Base-by-base conservation (phyloP, 2,888 invertebrate species). In the Deilephila elpenor region DNA sequence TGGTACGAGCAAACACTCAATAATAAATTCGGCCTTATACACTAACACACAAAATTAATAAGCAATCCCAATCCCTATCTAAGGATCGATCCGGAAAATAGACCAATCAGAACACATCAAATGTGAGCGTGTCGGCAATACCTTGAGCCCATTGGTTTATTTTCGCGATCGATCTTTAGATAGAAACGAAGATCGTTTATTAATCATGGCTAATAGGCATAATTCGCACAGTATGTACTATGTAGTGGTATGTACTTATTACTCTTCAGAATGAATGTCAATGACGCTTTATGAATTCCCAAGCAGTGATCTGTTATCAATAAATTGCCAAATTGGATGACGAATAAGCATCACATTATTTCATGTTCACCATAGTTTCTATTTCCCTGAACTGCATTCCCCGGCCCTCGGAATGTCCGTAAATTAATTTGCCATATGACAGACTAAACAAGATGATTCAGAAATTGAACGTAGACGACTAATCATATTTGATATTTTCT, bases 381-480 rank as follows among this genome's bases (percentile, higher is more conserved):
- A 51, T 67, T 67, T 51, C 44, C 25, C 44, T 17, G 44, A 67
- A 51, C 17, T 17, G 3, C 37, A 44, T 17, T 34, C 20, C 17
- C 20, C 44, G 5, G 67, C 62, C 14, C 44, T 44, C 67, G 25
- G 67, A 67, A 51, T 67, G 67, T 32, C 32, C 60, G 44, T 64
- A 25, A 67, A 67, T 67, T 44, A 44, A 51, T 51, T 67, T 67
- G 25, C 25, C 44, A 17, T 34, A 20, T 51, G 67, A 64, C 64
- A 37, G 44, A 64, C 17, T 5, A 14, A 62, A 37, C n/a, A n/a
- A 37, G 29, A 62, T 62, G 62, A 64, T 44, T 64, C 64, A 64
- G 20, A 64, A 44, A 64, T n/a, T 25, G 14, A 11, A 6, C 0
- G 25, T 44, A 14, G 6, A 6, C 0, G 19, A 11, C 20, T 44